Evolutionary conservation across 2,797 vertebrate species (phyloP).

Genomic region (Ambastaia sidthimunki): DNA sequence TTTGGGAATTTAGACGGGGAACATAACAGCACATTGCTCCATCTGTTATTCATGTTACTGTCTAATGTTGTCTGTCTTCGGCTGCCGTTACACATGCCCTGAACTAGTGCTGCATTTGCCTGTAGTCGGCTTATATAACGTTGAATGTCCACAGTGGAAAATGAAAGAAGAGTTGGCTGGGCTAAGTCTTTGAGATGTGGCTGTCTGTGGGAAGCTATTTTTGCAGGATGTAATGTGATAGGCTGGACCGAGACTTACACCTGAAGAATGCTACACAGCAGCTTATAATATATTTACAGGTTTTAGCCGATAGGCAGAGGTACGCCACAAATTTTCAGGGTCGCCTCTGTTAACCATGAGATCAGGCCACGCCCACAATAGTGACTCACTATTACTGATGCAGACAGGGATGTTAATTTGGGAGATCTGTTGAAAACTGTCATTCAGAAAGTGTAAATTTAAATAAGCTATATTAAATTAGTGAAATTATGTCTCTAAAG

Average conservation of each 20-base stretch:
- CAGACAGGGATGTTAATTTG: too few relatives aligned
- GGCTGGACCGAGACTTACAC: not conserved
- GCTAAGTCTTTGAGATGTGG: not conserved
- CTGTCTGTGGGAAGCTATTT: constrained; percentile 8
- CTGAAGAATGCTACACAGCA: not conserved
- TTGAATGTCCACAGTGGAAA: not conserved
- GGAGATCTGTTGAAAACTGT: too few relatives aligned
- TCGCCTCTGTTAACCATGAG: not conserved
- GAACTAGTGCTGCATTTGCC: constrained; percentile 17
- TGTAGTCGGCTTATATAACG: constrained; percentile 21
- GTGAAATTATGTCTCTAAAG: too few relatives aligned
- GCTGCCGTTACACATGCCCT: constrained; percentile 35
- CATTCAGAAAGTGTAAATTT: too few relatives aligned
- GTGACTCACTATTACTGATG: not conserved
- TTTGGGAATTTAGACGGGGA: constrained; percentile 45
- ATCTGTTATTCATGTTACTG: constrained; percentile 51
- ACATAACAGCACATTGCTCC: constrained; percentile 35
- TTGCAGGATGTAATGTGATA: constrained; percentile 16
- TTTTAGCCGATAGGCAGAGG: constrained; percentile 1
- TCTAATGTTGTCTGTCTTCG: constrained; percentile 42
- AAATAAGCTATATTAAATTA: too few relatives aligned
- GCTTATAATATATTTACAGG: constrained; percentile 6
- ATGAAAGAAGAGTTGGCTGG: constrained; percentile 26
- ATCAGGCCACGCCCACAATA: not conserved
- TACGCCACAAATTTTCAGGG: not conserved